Evolutionary conservation across 2,113 vertebrate species (phyloP), one percentile per base, ranked within the genome.

Genomic region (Nycticebus coucang): DNA sequence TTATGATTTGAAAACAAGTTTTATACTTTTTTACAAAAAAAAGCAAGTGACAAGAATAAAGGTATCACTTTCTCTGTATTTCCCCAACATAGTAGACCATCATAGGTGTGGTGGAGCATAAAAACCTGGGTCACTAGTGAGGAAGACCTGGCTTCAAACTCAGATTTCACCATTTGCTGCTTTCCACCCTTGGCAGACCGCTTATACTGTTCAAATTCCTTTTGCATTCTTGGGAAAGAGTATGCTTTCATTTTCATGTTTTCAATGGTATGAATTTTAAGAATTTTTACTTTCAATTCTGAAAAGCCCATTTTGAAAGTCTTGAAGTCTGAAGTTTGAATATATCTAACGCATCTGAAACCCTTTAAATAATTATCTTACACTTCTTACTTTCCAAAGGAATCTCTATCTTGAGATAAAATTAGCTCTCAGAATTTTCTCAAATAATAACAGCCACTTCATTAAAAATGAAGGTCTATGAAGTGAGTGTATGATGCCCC

Each of bases 361-460:
- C 19, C 41, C 75, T 88, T 93, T 88, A 37, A 53, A 81, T 88
- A 62, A 88, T 41, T 81, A 60, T 78, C 12, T 88, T 82, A 88
- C 69, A 64, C 62, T 50, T 19, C 22, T 50, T 83, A 33, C 68
- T 59, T 75, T 68, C 69, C 50, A 77, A 68, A 89, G 33, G 59
- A 77, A 89, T n/a, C 21, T 50, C 77, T 33, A 14, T 95, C 75
- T 75, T 55, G 18, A 5, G 6, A 55, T 26, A 85, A 81, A 86
- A 86, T 64, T 80, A 35, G 28, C 57, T 93, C 28, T 92, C 83
- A 91, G 90, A 60, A 91, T 82, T 59, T 95, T 96, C 96, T 89
- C 53, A 37, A 72, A 93, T 78, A 11, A 30, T n/a, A 60, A 94
- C 59, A 94, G 74, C 45, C 17, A 50, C 77, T 33, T 69, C 24